Base-by-base conservation (phyloP, 2,797 vertebrate species). In the Graptemys geographica region DNA sequence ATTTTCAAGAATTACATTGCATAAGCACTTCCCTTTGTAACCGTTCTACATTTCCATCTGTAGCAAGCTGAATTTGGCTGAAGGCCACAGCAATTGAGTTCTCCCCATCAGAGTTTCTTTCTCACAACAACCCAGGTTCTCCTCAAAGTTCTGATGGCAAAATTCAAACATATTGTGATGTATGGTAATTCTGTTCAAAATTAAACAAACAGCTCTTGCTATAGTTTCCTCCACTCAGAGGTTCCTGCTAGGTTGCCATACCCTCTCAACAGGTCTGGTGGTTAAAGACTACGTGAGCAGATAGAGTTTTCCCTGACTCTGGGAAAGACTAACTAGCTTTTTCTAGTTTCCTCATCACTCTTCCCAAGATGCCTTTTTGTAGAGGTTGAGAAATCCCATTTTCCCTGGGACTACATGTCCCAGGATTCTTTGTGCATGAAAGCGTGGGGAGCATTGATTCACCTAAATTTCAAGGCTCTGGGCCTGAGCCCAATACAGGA, bases 401-500 rank as follows among this genome's bases (percentile, higher is more conserved):
- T 87, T 23, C 52, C 1, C 2, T 52, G 44, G 2, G 1, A 13
- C 27, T 4, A 2, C 1, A 52, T 5, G 11, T 37, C 62, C 41
- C 11, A 7, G 0, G 1, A 37, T 31, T 76, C 8, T 13, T 11
- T 33, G 31, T 44, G 16, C 37, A 72, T 33, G 15, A 86, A 3
- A 3, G 12, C 44, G 57, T 81, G 69, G 33, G 55, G 65, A 85
- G 11, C 53, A 49, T 8, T 0, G 0, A 2, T 69, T 41, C 21
- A 1, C 8, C 28, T 33, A 1, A 18, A 31, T 28, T 18, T 16
- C 2, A 1, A 47, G 18, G 13, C 31, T 55, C 4, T 55, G 74
- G 90, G 86, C 4, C 12, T 1, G 0, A 33, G 27, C 21, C 0
- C 1, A 0, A 51, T 11, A 51, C 8, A 0, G 51, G 79, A 6